Conservation (phyloP, 2,888 invertebrate species). For the Pammene fasciana region DNA sequence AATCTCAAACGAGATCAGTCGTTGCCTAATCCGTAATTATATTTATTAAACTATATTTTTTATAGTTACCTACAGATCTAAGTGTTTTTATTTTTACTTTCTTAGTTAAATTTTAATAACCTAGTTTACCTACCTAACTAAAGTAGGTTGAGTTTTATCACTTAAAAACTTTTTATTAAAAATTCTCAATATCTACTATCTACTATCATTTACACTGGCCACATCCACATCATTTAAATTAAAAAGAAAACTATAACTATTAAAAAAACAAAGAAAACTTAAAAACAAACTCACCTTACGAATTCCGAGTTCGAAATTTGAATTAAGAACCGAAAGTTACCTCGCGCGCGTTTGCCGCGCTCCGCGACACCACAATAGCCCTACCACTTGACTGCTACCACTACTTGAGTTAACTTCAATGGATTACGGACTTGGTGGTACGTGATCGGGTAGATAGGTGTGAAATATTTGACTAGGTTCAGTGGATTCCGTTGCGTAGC, state of each 20-base stretch:
- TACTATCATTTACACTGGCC: background rate
- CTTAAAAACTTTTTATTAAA: background rate
- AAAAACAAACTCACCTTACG: conserved; percentile 27
- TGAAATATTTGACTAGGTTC: conserved; percentile 26
- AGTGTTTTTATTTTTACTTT: too few relatives aligned
- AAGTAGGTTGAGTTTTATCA: too few relatives aligned
- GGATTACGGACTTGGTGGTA: conserved; percentile 27
- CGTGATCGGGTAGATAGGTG: conserved; percentile 31
- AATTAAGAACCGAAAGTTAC: conserved; percentile 34
- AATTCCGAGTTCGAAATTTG: conserved; percentile 26
- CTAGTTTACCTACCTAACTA: too few relatives aligned
- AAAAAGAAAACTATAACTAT: background rate
- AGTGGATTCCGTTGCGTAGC: conserved; percentile 13
- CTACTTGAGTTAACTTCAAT: conserved; percentile 38
- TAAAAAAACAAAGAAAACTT: background rate
- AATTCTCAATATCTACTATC: background rate
- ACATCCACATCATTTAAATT: too few relatives aligned
- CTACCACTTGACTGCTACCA: conserved; percentile 43
- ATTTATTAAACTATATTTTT: background rate
- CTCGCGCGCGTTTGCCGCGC: conserved; percentile 46
- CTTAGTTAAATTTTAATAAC: too few relatives aligned
- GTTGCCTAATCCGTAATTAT: conserved; percentile 1
- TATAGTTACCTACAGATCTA: too few relatives aligned
- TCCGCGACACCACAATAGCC: conserved; percentile 44
- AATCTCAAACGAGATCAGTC: conserved; percentile 9